These are phyloP conservation scores for Drosophila bifasciata DNA, from an alignment of 1,140 invertebrate species.

Conservation along the genomic window DNA sequence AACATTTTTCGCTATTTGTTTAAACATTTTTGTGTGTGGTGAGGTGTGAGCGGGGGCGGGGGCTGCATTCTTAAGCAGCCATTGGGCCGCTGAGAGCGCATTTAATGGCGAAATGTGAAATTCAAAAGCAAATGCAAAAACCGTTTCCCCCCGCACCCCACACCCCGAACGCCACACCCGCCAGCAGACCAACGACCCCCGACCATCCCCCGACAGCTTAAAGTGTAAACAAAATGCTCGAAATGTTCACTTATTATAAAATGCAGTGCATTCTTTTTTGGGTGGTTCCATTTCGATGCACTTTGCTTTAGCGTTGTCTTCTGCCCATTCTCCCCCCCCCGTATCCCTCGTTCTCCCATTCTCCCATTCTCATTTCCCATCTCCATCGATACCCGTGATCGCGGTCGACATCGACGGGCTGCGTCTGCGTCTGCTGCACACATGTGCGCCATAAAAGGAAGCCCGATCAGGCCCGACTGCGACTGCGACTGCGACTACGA, in stretches of 20 bases:
- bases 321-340: constrained; percentile 38
- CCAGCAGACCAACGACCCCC: constrained; percentile 6
- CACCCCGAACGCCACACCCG: too few species aligned
- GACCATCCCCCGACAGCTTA: constrained; percentile 62
- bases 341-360: constrained; percentile 34
- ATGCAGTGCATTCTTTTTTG: constrained; percentile 59
- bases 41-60: not conserved
- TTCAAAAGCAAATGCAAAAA: constrained; percentile 44
- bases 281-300: constrained; percentile 69
- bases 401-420: constrained; percentile 5
- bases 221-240: constrained; percentile 76
- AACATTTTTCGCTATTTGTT: constrained; percentile 58
- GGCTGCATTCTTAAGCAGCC: constrained; percentile 71
- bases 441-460: constrained; percentile 76
- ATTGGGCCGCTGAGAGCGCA: constrained; percentile 62
- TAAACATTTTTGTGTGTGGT: constrained; percentile 72
- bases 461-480: constrained; percentile 11
- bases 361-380: not conserved
- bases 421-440: constrained; percentile 68
- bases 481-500: constrained; percentile 65
- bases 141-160: not conserved
- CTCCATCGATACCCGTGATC: constrained; percentile 5
- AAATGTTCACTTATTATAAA: constrained; percentile 74
- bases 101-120: constrained; percentile 67
- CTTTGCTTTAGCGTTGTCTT: constrained; percentile 62